phyloP scores from a whole-genome alignment of 2,888 invertebrate genomes.

The Nebria brevicollis region DNA sequence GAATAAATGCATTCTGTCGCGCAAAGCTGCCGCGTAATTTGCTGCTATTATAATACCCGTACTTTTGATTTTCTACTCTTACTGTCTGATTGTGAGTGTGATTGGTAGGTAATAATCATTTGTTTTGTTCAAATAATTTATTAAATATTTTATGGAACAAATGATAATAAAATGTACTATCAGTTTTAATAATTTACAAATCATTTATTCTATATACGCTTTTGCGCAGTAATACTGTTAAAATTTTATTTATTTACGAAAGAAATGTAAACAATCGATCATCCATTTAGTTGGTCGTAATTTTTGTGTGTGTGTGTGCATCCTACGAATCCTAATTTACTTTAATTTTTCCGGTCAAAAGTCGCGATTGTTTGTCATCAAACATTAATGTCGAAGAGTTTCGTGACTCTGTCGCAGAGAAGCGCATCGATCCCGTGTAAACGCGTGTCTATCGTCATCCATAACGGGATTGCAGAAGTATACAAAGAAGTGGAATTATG shows the following conservation, averaged over 20 bases:
- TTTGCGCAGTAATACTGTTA: no score
- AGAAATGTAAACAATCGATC: neutral
- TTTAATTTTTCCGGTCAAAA: constrained; percentile 44
- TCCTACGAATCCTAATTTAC: constrained; percentile 33
- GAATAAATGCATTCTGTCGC: neutral
- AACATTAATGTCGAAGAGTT: constrained; percentile 27
- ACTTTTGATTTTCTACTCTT: no score
- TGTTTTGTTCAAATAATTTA: no score
- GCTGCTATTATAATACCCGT: no score
- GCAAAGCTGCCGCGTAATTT: no score
- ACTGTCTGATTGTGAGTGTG: no score
- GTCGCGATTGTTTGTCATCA: constrained; percentile 41
- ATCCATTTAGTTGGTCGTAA: constrained; percentile 17
- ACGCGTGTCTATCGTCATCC: neutral
- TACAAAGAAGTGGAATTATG: neutral
- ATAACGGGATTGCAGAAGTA: constrained; percentile 8
- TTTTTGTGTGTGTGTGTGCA: constrained; percentile 18
- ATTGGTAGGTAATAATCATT: no score
- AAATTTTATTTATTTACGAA: neutral
- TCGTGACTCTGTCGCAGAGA: constrained; percentile 32
- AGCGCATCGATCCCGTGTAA: constrained; percentile 8
- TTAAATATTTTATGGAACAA: no score
- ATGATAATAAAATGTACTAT: no score
- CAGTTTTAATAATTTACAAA: no score
- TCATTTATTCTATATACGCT: no score